Conservation (phyloP, 2,113 vertebrate genomes). For the Gorsachius goisagi region DNA sequence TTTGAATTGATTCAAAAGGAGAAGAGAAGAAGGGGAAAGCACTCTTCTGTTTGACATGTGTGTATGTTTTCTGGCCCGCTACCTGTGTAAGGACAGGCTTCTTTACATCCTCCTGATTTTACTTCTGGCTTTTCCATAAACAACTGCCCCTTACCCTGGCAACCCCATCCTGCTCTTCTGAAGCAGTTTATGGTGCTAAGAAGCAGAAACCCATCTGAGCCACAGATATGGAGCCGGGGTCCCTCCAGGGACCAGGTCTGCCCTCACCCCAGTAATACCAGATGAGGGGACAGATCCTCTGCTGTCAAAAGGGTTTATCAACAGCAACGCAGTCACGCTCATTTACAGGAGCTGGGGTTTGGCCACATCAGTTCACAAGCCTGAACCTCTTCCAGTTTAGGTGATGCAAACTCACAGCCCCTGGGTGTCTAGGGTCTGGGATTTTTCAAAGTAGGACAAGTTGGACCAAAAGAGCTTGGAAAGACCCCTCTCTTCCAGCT, state of each 20-base stretch:
- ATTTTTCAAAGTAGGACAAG: neutral
- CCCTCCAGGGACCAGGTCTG: neutral
- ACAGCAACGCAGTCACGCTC: fast-evolving
- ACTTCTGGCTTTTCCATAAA: neutral
- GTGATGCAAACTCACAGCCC: neutral
- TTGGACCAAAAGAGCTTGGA: neutral
- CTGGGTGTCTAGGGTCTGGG: neutral
- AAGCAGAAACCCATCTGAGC: neutral
- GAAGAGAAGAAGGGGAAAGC: neutral
- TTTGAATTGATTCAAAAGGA: neutral
- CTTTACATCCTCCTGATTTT: neutral
- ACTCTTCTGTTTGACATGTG: neutral
- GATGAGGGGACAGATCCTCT: neutral
- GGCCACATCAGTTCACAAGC: neutral
- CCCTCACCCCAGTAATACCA: neutral
- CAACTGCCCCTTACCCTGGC: neutral
- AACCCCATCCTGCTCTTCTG: neutral
- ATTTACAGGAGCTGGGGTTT: fast-evolving
- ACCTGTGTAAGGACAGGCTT: neutral
- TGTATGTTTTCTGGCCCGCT: neutral
- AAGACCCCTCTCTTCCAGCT: neutral
- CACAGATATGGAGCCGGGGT: neutral
- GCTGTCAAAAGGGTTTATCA: neutral
- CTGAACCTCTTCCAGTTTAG: neutral
- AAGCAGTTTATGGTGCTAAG: neutral